A percentile compares a stretch with the other conserved stretches of the same genome.
These are phyloP conservation scores for Prionace glauca DNA, from an alignment of 2,797 vertebrate genomes.

Conservation along the genomic window DNA sequence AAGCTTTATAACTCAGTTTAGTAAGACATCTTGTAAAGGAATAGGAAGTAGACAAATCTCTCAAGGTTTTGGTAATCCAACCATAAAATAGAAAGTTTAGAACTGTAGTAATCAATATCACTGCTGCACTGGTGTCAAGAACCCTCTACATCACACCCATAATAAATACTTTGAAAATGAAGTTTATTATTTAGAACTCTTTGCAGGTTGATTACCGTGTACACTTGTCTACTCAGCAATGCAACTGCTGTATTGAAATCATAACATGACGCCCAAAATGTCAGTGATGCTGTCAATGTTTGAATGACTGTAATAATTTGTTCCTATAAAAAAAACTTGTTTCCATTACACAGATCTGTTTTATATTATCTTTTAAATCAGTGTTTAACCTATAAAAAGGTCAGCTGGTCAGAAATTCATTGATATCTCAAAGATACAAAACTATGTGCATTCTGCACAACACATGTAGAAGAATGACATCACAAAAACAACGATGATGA, in stretches of 20 bases:
- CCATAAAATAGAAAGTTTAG: background rate
- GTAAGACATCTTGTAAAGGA: background rate
- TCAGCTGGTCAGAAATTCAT: background rate
- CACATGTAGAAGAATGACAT: background rate
- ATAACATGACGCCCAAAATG: background rate
- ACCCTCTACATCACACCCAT: background rate
- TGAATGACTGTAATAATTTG: background rate
- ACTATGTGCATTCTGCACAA: background rate
- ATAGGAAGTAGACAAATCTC: background rate
- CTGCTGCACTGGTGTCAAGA: background rate
- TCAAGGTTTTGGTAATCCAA: background rate
- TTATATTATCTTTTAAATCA: background rate
- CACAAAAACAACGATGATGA: background rate
- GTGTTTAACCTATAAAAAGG: background rate
- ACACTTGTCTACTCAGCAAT: background rate
- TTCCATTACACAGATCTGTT: background rate
- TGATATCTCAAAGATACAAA: background rate
- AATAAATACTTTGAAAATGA: background rate
- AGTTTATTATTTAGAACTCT: background rate
- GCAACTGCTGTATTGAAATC: background rate
- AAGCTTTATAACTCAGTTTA: background rate
- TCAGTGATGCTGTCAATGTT: background rate
- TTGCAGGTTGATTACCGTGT: background rate
- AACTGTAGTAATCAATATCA: background rate
- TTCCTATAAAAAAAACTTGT: background rate